phyloP scores from a whole-genome alignment of 2,888 invertebrate species.

The Tipula vernalis region DNA sequence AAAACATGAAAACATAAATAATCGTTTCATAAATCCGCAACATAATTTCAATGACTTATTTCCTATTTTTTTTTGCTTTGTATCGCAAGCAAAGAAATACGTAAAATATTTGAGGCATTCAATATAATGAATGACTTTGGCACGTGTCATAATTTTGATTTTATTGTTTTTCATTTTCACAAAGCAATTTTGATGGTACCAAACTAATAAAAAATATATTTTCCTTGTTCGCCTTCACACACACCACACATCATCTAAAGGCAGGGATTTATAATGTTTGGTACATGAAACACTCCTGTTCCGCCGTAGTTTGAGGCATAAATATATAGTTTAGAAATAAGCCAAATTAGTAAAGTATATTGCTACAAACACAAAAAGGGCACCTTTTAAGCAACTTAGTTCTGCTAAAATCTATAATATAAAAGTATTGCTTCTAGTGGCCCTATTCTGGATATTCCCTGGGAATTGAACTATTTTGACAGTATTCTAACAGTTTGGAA shows the following conservation, averaged over 20 bases:
- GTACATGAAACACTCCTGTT: background rate
- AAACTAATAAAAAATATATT: background rate
- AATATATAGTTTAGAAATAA: no score
- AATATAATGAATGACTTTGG: background rate
- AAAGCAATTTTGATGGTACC: background rate
- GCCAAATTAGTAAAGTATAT: no score
- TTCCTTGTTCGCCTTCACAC: background rate
- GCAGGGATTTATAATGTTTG: background rate
- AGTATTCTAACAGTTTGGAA: no score
- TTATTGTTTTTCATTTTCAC: background rate
- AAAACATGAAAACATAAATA: background rate
- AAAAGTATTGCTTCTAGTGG: no score
- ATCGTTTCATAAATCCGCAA: conserved; percentile 4
- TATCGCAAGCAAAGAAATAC: background rate
- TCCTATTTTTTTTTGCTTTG: background rate
- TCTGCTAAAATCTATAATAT: no score
- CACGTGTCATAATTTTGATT: conserved; percentile 4
- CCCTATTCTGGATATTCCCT: no score
- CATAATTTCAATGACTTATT: background rate
- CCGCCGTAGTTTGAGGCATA: no score
- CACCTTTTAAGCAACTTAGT: no score
- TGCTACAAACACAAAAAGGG: no score
- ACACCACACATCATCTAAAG: background rate
- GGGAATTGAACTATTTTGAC: no score
- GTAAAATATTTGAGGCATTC: background rate